Evolutionary conservation across 2,888 invertebrate species (phyloP).

Genomic region (Chymomyza procnemis): DNA sequence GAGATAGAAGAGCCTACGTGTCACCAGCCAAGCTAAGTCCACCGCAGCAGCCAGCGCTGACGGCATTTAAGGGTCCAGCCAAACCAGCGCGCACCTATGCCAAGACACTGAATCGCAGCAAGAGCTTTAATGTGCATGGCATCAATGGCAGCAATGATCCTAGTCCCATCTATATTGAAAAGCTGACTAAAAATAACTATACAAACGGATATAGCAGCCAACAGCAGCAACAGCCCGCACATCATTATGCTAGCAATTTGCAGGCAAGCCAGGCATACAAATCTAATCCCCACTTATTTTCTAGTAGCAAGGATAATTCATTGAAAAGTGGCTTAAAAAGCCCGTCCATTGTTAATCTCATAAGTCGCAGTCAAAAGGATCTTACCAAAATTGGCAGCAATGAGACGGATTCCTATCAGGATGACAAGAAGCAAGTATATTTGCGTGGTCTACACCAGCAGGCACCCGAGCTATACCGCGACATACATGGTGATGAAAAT

Average conservation of each 20-base stretch:
- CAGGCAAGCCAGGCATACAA: slow-evolving; percentile 81
- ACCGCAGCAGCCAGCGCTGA: slow-evolving; percentile 18
- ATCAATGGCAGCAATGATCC: slow-evolving; percentile 79
- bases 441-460: slow-evolving; percentile 84
- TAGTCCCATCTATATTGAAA: slow-evolving; percentile 78
- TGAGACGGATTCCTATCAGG: slow-evolving; percentile 48
- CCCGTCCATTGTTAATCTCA: slow-evolving; percentile 91
- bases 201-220: slow-evolving; percentile 39
- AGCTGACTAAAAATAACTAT: slow-evolving; percentile 76
- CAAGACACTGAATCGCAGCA: slow-evolving; percentile 87
- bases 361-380: slow-evolving; percentile 90
- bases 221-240: slow-evolving; percentile 4
- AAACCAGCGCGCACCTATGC: slow-evolving; percentile 88
- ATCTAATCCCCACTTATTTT: slow-evolving; percentile 87
- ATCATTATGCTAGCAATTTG: slow-evolving; percentile 36
- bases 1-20: slow-evolving; percentile 29
- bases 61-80: slow-evolving; percentile 80
- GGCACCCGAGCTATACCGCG: slow-evolving; percentile 86
- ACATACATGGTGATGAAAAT: slow-evolving; percentile 83
- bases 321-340: slow-evolving; percentile 82
- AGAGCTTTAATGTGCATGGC: slow-evolving; percentile 91
- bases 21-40: slow-evolving; percentile 6
- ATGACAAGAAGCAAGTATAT: slow-evolving; percentile 84
- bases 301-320: slow-evolving; percentile 66
- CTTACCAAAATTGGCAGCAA: slow-evolving; percentile 81